Conservation (phyloP, 2,797 vertebrate species). For the Sebastiscus albofasciatus region DNA sequence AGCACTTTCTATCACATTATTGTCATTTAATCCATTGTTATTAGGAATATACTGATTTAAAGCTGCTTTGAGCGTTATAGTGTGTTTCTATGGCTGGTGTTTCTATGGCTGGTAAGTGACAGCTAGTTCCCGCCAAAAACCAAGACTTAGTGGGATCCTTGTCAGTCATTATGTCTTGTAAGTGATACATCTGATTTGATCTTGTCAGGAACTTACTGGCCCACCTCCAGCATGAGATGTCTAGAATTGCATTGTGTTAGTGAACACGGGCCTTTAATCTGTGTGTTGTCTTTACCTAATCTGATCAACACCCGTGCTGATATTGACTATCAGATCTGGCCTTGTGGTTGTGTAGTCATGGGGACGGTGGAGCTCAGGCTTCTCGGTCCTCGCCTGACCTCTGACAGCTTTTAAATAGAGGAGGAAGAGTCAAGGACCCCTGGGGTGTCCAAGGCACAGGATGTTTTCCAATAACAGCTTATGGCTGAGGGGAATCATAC, state of each 20-base stretch:
- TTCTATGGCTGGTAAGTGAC: background rate
- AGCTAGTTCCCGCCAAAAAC: background rate
- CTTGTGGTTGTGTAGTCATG: constrained; percentile 8
- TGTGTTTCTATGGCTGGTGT: background rate
- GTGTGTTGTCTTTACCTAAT: constrained; percentile 41
- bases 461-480: constrained; percentile 79
- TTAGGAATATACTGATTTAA: background rate
- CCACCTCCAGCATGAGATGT: background rate
- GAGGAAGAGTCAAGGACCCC: constrained; percentile 51
- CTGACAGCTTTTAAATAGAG: constrained; percentile 68
- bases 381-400: constrained; percentile 47
- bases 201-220: background rate
- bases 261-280: constrained; percentile 14
- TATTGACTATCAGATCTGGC: constrained; percentile 30
- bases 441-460: constrained; percentile 56
- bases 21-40: background rate
- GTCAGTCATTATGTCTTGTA: background rate
- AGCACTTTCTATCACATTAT: background rate
- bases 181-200: background rate
- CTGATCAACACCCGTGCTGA: constrained; percentile 34
- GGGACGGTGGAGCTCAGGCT: constrained; percentile 20
- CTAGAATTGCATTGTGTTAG: constrained; percentile 14
- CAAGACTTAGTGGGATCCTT: background rate
- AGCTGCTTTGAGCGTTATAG: background rate
- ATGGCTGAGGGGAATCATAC: constrained; percentile 64